These are phyloP conservation scores for Daphoenositta chrysoptera DNA, from an alignment of 2,113 vertebrate genomes.

Conservation along the genomic window DNA sequence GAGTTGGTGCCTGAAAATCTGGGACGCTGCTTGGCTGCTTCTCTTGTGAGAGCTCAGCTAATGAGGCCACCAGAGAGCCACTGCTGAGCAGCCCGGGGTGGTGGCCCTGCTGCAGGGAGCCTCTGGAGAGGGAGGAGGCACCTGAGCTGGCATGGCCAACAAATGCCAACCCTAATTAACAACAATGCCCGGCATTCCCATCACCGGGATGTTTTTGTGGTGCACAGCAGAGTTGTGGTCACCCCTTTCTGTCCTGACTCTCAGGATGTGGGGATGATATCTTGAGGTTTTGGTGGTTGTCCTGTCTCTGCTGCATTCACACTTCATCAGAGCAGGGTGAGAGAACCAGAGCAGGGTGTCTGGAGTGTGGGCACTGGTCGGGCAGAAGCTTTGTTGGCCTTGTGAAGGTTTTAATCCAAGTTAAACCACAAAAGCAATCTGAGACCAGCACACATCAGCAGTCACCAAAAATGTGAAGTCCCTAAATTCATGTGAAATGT, in stretches of 20 bases:
- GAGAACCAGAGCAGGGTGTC: background rate
- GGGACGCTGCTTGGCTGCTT: conserved; percentile 30
- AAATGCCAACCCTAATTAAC: background rate
- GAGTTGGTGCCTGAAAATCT: conserved; percentile 56
- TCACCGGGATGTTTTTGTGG: background rate
- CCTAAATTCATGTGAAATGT: background rate
- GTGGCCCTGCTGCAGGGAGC: background rate
- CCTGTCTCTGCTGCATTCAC: background rate
- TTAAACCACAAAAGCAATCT: background rate
- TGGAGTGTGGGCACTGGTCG: background rate
- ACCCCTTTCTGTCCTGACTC: background rate
- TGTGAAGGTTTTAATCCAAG: background rate
- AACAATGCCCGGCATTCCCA: background rate
- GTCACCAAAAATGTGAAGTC: background rate
- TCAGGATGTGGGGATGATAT: fast-evolving
- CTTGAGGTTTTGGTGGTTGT: background rate
- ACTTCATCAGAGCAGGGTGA: no score
- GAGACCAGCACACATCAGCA: background rate
- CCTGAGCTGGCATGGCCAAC: background rate
- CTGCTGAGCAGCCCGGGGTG: background rate
- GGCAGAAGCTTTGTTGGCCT: background rate
- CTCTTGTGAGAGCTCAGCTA: conserved; percentile 42
- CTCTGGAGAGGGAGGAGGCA: background rate
- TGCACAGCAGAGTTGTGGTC: background rate
- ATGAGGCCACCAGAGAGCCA: conserved; percentile 75